Percentiles rank a stretch among this genome's conserved stretches.
Conservation (phyloP, 2,888 invertebrate genomes). For the Alitta virens region DNA sequence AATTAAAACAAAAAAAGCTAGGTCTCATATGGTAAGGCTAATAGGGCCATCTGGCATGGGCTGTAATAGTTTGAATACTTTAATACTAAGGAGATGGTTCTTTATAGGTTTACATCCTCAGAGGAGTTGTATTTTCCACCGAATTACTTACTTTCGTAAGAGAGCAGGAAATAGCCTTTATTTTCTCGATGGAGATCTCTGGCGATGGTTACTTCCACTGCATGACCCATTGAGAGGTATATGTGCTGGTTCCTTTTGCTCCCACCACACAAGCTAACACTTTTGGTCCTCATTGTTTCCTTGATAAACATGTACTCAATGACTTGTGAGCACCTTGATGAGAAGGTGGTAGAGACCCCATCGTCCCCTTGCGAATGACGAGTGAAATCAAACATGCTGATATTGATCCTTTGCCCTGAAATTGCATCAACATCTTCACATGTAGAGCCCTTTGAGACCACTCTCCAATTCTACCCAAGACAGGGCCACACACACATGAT, state of each 20-base stretch:
- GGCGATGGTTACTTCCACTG: conserved; percentile 2
- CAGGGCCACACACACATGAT: too few relatives aligned
- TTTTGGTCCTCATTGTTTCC: conserved; percentile 7
- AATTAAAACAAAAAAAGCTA: too few relatives aligned
- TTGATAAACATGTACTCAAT: conserved; percentile 12
- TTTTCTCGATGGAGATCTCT: conserved; percentile 10
- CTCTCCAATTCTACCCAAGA: too few relatives aligned
- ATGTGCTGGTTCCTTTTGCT: conserved; percentile 6
- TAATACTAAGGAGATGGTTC: too few relatives aligned
- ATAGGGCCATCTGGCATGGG: too few relatives aligned
- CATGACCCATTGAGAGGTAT: conserved; percentile 4
- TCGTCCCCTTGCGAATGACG: not conserved
- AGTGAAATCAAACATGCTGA: conserved; percentile 15
- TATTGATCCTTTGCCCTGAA: conserved; percentile 11
- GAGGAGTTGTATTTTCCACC: too few relatives aligned
- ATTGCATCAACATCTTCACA: not conserved
- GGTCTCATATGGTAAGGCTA: too few relatives aligned
- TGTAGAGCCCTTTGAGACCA: too few relatives aligned
- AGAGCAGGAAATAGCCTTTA: conserved; percentile 11
- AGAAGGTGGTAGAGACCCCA: not conserved
- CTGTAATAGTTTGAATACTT: too few relatives aligned
- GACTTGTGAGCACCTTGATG: conserved; percentile 1
- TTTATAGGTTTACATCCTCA: too few relatives aligned
- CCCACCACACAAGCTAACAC: conserved; percentile 7
- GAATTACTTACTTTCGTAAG: conserved; percentile 13